Conservation (phyloP, 2,797 vertebrate species). For the Pachyuromys duprasi region DNA sequence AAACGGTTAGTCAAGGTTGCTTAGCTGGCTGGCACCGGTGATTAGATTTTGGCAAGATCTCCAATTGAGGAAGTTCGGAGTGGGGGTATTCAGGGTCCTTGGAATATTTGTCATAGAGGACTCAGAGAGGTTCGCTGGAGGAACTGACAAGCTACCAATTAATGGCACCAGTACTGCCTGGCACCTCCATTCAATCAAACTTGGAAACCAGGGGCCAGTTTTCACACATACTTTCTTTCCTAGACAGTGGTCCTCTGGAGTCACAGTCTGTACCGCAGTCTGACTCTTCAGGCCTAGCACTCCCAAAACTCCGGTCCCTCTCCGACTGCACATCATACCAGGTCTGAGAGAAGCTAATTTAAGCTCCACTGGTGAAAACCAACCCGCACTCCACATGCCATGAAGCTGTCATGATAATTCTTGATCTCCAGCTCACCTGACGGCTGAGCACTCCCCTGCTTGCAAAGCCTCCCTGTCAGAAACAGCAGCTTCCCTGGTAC, state of each 20-base stretch:
- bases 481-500: conserved; percentile 75
- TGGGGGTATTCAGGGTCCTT: conserved; percentile 28
- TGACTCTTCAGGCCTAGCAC: background rate
- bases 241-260: background rate
- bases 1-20: conserved; percentile 74
- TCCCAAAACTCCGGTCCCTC: background rate
- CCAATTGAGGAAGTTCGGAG: conserved; percentile 50
- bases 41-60: conserved; percentile 75
- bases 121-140: background rate
- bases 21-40: conserved; percentile 56
- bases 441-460: conserved; percentile 75
- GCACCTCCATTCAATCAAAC: conserved; percentile 14
- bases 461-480: conserved; percentile 69
- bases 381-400: conserved; percentile 52
- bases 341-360: conserved; percentile 61
- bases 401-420: conserved; percentile 60
- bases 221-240: background rate
- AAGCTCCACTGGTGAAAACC: conserved; percentile 66
- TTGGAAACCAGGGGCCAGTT: background rate
- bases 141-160: conserved; percentile 57
- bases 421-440: conserved; percentile 76
- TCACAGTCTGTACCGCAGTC: no score
- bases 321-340: background rate
- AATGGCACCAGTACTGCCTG: background rate
- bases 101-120: background rate